These are phyloP conservation scores for Pteromalus puparum DNA, from an alignment of 1,140 invertebrate genomes.

Conservation along the genomic window DNA sequence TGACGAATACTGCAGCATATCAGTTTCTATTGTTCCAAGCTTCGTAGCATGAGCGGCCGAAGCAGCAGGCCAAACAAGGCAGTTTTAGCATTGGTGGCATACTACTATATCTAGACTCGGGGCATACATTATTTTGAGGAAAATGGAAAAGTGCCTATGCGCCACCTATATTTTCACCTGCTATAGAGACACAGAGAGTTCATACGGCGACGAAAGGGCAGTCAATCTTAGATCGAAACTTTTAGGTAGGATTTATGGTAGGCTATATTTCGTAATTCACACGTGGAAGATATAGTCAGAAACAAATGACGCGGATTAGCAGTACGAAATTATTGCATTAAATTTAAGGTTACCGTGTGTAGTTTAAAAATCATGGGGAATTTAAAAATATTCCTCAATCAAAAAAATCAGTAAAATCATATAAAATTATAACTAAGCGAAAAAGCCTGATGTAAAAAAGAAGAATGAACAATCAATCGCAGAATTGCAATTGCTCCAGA, in stretches of 20 bases:
- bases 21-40: background rate
- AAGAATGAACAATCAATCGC: slow-evolving; percentile 36
- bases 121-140: too few relatives aligned
- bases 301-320: background rate
- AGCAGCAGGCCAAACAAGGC: too few relatives aligned
- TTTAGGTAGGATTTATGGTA: too few relatives aligned
- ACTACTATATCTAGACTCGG: too few relatives aligned
- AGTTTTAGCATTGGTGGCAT: too few relatives aligned
- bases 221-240: too few relatives aligned
- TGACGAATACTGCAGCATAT: background rate
- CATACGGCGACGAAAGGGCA: too few relatives aligned
- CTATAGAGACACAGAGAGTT: too few relatives aligned
- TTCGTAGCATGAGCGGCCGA: too few relatives aligned
- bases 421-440: background rate
- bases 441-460: background rate
- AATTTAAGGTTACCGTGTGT: background rate
- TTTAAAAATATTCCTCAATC: background rate
- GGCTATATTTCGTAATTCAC: too few relatives aligned
- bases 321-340: background rate
- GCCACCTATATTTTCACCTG: too few relatives aligned
- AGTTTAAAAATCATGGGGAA: slow-evolving; percentile 8
- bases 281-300: background rate
- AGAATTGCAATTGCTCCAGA: slow-evolving; percentile 33
- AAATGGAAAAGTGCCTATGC: too few relatives aligned
- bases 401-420: background rate